phyloP scores from a whole-genome alignment of 2,797 vertebrate genomes.

The Megaceryle alcyon region DNA sequence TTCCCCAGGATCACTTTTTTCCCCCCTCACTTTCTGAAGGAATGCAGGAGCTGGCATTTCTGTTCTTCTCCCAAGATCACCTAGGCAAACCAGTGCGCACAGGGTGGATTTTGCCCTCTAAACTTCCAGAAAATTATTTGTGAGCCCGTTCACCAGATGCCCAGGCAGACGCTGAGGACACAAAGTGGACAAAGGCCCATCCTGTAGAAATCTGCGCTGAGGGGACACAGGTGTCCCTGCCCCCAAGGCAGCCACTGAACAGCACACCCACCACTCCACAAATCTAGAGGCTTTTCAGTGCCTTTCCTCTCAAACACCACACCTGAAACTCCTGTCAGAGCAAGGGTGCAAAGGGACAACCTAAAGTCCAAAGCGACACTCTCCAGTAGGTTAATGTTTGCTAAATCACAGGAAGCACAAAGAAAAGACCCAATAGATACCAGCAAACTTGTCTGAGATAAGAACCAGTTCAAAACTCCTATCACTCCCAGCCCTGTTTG shows the following conservation, averaged over 20 bases:
- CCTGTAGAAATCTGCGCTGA: rapidly evolving
- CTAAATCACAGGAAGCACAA: neutral
- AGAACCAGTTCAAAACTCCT: neutral
- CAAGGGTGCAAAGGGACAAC: neutral
- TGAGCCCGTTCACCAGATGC: rapidly evolving
- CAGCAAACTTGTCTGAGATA: neutral
- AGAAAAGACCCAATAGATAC: neutral
- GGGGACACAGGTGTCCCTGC: neutral
- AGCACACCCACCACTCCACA: rapidly evolving
- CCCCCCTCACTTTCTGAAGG: neutral
- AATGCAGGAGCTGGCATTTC: neutral
- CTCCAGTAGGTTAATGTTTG: slow-evolving; percentile 20
- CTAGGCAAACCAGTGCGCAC: neutral
- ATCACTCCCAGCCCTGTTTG: neutral
- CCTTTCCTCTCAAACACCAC: neutral
- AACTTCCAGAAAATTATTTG: neutral
- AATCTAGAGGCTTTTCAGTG: neutral
- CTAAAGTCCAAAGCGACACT: neutral
- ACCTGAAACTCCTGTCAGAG: neutral
- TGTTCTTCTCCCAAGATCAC: rapidly evolving
- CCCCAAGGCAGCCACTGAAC: neutral
- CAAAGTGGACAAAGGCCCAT: rapidly evolving
- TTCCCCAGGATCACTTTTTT: rapidly evolving
- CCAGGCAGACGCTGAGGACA: neutral
- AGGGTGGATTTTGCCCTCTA: neutral